phyloP scores from a whole-genome alignment of 2,113 vertebrate species.

The Shinisaurus crocodilurus region DNA sequence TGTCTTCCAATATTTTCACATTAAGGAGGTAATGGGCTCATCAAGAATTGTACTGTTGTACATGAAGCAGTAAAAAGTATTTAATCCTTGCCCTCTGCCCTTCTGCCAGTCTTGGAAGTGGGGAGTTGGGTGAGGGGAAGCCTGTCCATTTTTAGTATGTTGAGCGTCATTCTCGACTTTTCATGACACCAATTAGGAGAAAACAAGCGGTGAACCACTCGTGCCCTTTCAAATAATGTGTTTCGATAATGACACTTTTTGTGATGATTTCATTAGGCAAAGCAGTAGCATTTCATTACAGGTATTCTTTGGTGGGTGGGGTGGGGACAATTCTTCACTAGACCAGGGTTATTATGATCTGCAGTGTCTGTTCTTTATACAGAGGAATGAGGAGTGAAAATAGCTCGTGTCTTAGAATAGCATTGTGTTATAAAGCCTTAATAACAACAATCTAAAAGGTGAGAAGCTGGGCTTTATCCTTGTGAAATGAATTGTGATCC shows the following conservation, averaged over 20 bases:
- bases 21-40: neutral
- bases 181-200: neutral
- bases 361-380: neutral
- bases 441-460: neutral
- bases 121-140: neutral
- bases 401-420: neutral
- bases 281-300: neutral
- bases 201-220: neutral
- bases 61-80: neutral
- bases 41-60: neutral
- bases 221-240: neutral
- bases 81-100: neutral
- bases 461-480: neutral
- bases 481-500: neutral
- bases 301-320: neutral
- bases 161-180: neutral
- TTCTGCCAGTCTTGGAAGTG: neutral
- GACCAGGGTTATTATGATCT: neutral
- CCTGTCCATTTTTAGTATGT: neutral
- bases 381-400: neutral
- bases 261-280: neutral
- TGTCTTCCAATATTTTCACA: neutral
- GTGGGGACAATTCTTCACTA: neutral
- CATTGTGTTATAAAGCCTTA: neutral
- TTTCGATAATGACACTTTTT: conserved; percentile 11